A percentile compares a stretch with the other conserved stretches of the same genome.
phyloP scores from a whole-genome alignment of 1,140 invertebrate species.

The Drosophila novamexicana region DNA sequence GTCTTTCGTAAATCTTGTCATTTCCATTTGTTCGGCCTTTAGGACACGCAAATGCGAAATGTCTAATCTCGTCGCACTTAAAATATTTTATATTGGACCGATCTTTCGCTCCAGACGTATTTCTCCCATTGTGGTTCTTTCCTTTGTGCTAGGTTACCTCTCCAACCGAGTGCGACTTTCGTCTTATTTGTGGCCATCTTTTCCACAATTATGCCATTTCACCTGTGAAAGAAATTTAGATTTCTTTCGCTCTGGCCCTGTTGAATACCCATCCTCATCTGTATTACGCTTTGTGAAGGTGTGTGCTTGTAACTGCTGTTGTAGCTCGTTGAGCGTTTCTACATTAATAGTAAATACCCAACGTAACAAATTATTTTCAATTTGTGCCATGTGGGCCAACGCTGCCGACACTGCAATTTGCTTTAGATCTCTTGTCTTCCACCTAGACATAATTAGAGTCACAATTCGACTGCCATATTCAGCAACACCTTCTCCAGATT shows the following conservation, averaged over 20 bases:
- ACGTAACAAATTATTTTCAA: slow-evolving; percentile 28
- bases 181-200: slow-evolving; percentile 30
- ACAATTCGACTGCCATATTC: slow-evolving; percentile 39
- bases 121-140: slow-evolving; percentile 15
- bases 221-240: neutral
- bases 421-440: slow-evolving; percentile 11
- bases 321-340: slow-evolving; percentile 25
- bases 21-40: neutral
- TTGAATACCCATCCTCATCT: slow-evolving; percentile 2
- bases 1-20: slow-evolving; percentile 9
- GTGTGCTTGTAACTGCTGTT: slow-evolving; percentile 31
- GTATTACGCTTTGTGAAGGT: slow-evolving; percentile 35
- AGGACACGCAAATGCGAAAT: slow-evolving; percentile 13
- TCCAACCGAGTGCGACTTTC: slow-evolving; percentile 24
- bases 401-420: slow-evolving; percentile 24
- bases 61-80: slow-evolving; percentile 12
- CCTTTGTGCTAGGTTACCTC: neutral
- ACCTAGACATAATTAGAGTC: slow-evolving; percentile 18
- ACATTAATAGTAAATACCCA: slow-evolving; percentile 24
- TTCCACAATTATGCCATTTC: slow-evolving; percentile 35
- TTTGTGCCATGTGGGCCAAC: slow-evolving; percentile 39
- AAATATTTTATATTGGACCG: slow-evolving; percentile 18
- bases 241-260: neutral
- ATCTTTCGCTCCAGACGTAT: slow-evolving; percentile 17
- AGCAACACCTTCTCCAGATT: slow-evolving; percentile 24